Conservation (phyloP, 2,888 invertebrate genomes). For the Cheilosia vulpina region DNA sequence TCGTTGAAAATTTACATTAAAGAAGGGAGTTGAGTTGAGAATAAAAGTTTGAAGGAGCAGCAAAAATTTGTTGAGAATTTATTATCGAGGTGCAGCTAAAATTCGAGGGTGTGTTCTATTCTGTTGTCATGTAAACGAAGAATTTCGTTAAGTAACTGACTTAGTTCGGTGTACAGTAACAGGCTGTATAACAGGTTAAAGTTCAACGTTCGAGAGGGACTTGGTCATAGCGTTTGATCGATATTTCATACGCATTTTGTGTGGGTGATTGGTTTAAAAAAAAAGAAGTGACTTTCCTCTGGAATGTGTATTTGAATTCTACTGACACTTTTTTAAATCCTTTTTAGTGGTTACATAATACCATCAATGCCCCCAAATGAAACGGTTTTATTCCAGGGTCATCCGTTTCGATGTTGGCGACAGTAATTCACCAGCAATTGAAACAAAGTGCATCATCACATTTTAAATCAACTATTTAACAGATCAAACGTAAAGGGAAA, state of each 20-base stretch:
- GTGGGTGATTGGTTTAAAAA: background rate
- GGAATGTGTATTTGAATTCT: too few relatives aligned
- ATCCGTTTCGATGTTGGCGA: too few relatives aligned
- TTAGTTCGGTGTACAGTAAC: background rate
- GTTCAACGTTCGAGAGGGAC: conserved; percentile 50
- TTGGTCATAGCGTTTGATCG: conserved; percentile 4
- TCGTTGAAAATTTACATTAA: background rate
- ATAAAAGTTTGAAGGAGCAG: background rate
- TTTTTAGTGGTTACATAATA: too few relatives aligned
- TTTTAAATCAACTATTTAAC: too few relatives aligned
- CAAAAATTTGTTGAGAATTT: conserved; percentile 2
- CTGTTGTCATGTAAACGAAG: conserved; percentile 58
- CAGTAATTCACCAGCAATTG: too few relatives aligned
- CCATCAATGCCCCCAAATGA: too few relatives aligned
- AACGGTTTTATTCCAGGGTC: too few relatives aligned
- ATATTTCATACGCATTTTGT: conserved; percentile 12
- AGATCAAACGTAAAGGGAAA: too few relatives aligned
- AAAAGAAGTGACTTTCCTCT: too few relatives aligned
- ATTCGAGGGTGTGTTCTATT: conserved; percentile 43
- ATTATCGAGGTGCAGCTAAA: conserved; percentile 10
- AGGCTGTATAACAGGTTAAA: conserved; percentile 23
- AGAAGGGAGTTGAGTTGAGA: background rate
- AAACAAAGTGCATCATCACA: too few relatives aligned
- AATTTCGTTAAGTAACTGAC: conserved; percentile 19
- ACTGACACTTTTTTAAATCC: too few relatives aligned